Evolutionary conservation across 1,140 invertebrate species (phyloP).

Genomic region (Drosophila tristis): DNA sequence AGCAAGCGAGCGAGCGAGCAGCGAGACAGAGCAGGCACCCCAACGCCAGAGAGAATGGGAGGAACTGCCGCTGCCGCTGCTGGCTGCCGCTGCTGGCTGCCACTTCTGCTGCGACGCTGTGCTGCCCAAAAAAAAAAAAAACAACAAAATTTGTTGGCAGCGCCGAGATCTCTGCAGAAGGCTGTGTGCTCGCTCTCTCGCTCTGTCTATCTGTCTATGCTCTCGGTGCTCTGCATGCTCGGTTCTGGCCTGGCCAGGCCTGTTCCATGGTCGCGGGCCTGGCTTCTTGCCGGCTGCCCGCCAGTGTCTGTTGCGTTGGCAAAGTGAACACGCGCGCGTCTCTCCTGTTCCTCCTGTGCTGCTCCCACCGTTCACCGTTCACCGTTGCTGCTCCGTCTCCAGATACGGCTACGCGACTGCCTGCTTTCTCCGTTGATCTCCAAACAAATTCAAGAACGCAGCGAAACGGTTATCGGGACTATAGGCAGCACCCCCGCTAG

Average conservation of each 20-base stretch:
- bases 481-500: no score
- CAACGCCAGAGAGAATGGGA: neutral
- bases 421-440: no score
- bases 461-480: no score
- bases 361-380: conserved; percentile 20
- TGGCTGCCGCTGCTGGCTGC: no score
- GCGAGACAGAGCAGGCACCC: neutral
- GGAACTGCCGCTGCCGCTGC: no score
- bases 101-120: no score
- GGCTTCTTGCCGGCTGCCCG: conserved; percentile 47
- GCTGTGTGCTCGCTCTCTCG: neutral
- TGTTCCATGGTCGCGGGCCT: conserved; percentile 21
- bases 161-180: conserved; percentile 28
- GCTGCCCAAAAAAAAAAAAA: no score
- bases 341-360: conserved; percentile 52
- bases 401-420: no score
- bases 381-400: conserved; percentile 20
- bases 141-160: conserved; percentile 12
- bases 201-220: conserved; percentile 12
- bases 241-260: conserved; percentile 25
- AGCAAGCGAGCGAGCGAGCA: conserved; percentile 3
- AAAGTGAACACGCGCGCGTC: conserved; percentile 72
- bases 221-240: conserved; percentile 1
- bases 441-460: no score
- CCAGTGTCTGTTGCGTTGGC: conserved; percentile 80